Base-by-base conservation (phyloP, 2,888 invertebrate genomes). In the Thereva unica region DNA sequence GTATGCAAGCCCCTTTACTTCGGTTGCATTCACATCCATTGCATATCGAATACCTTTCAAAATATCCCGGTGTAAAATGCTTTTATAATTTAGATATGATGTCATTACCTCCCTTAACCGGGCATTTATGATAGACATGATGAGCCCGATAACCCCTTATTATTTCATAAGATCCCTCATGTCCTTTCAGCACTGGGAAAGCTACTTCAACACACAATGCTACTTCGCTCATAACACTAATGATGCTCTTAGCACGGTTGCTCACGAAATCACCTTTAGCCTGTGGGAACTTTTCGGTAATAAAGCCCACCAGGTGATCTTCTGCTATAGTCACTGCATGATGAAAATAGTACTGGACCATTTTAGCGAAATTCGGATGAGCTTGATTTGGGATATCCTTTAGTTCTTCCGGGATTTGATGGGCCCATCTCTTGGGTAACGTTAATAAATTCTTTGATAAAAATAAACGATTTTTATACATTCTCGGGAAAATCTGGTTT, bases 1-100 rank as follows among this genome's bases (percentile, higher is more conserved):
- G 57, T 97, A 94, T 2, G 97, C 91, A 75, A 99, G 82, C 56
- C 97, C 98, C 80, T 95, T 97, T 1, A 99, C 97, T 82, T 98
- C 97, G 78, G 95, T 95, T 41, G 92, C 86, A 74, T 89, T 87
- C 34, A 98, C 97, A 78, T 96, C 93, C 82, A 89, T 84, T 71
- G 95, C 94, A 85, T 90, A 99, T 80, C 98, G 90, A 78, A 99
- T 97, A 85, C 97, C 97, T 94, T 38, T 23, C 9, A 12, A 41
- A 55, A 40, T 23, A 23, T 23, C 2, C 2, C 23, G 1, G 2
- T 23, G 23, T 23, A 23, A 23, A 23, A 23, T 2, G 23, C 23
- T 2, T 23, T 23, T 23, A 23, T 23, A 23, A 23, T 23, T 2
- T 23, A 23, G 23, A 23, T 23, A 23, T 23, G 2, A 23, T 2